Base-by-base conservation (phyloP, 2,888 invertebrate species). In the Biston stratarius region DNA sequence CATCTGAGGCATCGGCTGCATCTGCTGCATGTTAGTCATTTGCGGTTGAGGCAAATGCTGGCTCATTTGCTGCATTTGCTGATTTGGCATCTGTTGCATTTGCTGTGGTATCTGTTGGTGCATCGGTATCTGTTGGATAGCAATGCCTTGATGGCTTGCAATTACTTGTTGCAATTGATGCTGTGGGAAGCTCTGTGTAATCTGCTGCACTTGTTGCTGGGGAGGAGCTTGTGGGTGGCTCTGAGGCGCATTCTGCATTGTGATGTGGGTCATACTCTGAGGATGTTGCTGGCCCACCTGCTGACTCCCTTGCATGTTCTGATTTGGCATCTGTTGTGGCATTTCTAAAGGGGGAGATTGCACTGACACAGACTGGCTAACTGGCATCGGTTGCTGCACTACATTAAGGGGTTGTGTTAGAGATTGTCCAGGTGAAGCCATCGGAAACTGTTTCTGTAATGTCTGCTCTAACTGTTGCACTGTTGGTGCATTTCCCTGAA, bases 81-180 rank as follows among this genome's bases (percentile, higher is more conserved):
- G 93, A 72, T 93, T 92, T 61, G 94, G 93, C 72, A 94, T 93
- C 80, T 94, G 94, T 77, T 94, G 94, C 90, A 94, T 90, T 76
- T 94, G 94, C 76, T 94, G 94, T 15, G 94, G 92, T 80, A 93
- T 91, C 75, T 92, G 94, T 74, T 94, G 94, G 68, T 94, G 94
- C 90, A 94, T 94, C 40, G 94, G 94, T 73, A 94, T 91, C 76
- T 94, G 94, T 77, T 94, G 94, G 89, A 94, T 92, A 42, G 93
- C 83, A 72, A 94, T 93, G 52, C 89, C 92, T 77, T 94, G 94
- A 6, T 92, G 85, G 76, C 94, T 94, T 49, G 94, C 91, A 63
- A 94, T 92, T 47, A 93, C 92, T 84, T 94, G 94, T 72, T 94
- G 94, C 53, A 94, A 75, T 75, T 95, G 94, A 77, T 94, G 94